These are phyloP conservation scores for Acanthurus leucopareius DNA, from an alignment of 2,797 vertebrate species.

Conservation along the genomic window DNA sequence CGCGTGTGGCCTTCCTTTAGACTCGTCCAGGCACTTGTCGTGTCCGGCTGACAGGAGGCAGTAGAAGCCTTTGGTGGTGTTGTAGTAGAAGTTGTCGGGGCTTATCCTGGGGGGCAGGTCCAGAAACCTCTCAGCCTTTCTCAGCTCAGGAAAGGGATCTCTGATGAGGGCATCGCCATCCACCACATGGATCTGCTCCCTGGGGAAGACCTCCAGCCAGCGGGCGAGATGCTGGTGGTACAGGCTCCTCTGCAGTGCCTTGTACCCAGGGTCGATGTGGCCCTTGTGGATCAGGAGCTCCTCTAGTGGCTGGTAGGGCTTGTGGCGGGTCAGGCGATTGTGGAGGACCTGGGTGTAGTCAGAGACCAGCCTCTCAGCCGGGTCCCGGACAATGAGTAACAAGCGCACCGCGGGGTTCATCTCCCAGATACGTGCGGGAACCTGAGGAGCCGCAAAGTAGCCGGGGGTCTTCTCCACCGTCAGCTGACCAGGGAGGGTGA, in stretches of 20 bases:
- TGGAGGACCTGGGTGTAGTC: conserved; percentile 91
- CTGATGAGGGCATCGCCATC: conserved; percentile 86
- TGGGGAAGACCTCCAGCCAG: conserved; percentile 87
- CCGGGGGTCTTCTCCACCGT: conserved; percentile 90
- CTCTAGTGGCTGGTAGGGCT: conserved; percentile 86
- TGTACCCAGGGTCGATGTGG: conserved; percentile 83
- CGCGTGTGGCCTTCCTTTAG: conserved; percentile 88
- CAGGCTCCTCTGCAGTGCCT: conserved; percentile 88
- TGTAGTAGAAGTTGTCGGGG: conserved; percentile 89
- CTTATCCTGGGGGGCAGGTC: conserved; percentile 82
- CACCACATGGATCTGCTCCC: conserved; percentile 87
- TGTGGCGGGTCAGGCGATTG: conserved; percentile 85
- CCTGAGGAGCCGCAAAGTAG: conserved; percentile 85
- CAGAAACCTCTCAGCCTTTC: conserved; percentile 85
- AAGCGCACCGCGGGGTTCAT: conserved; percentile 84
- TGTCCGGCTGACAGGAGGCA: conserved; percentile 86
- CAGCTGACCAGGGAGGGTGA: conserved; percentile 80
- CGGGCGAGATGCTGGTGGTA: conserved; percentile 85
- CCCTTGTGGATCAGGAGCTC: conserved; percentile 81
- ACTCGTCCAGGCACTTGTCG: conserved; percentile 89
- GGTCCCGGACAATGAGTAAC: conserved; percentile 88
- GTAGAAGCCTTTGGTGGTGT: conserved; percentile 90
- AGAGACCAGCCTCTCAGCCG: conserved; percentile 87
- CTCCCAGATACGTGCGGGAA: conserved; percentile 80
- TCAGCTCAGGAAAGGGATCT: conserved; percentile 88